A percentile compares a stretch with the other conserved stretches of the same genome.
Conservation (phyloP, 1,140 invertebrate genomes). For the Zophobas morio region DNA sequence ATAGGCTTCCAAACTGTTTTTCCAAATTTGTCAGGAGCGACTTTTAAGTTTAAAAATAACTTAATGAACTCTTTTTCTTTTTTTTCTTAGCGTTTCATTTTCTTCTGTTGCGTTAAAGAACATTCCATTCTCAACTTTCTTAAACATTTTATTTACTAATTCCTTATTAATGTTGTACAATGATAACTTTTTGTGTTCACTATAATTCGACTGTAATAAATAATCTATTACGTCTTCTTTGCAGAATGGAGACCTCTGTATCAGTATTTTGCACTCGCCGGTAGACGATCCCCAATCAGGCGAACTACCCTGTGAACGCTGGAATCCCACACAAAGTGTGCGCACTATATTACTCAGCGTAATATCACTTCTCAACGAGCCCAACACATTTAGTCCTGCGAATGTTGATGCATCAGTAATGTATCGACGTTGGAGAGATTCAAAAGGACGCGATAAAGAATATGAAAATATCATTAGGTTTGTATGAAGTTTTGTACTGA, state of each 20-base stretch:
- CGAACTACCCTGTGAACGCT: conserved; percentile 98
- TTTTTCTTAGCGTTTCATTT: too few relatives aligned
- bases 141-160: too few relatives aligned
- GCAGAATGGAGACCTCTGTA: conserved; percentile 99
- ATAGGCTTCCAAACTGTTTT: too few relatives aligned
- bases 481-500: conserved; percentile 52
- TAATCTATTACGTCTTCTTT: conserved; percentile 66
- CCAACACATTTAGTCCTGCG: conserved; percentile 99
- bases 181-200: too few relatives aligned
- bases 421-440: conserved; percentile 99
- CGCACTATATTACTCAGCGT: conserved; percentile 98
- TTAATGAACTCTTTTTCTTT: background rate
- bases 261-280: conserved; percentile 99
- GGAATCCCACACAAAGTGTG: conserved; percentile 99
- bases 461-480: conserved; percentile 99
- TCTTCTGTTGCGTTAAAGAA: too few relatives aligned
- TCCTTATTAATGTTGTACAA: too few relatives aligned
- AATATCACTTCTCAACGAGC: conserved; percentile 98
- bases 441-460: conserved; percentile 98
- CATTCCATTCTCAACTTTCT: too few relatives aligned
- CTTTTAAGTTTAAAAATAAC: too few relatives aligned
- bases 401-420: conserved; percentile 99
- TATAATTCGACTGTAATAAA: too few relatives aligned
- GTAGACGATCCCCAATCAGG: conserved; percentile 99
- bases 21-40: too few relatives aligned